Evolutionary conservation across 2,113 vertebrate genomes (phyloP).

Genomic region (Rhabdomys dilectus): DNA sequence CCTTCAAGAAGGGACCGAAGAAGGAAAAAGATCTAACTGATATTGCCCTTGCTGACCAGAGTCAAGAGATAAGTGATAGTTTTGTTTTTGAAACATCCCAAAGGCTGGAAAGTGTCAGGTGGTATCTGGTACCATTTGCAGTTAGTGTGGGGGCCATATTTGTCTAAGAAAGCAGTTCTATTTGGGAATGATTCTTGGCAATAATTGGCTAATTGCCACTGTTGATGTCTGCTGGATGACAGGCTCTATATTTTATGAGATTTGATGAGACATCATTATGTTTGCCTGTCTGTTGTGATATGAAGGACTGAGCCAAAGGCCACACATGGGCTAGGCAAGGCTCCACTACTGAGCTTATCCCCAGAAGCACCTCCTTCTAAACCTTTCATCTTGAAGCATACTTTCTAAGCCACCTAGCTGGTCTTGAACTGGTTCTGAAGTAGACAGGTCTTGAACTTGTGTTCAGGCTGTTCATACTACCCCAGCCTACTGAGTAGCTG

Average conservation of each 20-base stretch:
- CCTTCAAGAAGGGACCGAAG: neutral
- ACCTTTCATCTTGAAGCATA: neutral
- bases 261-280: neutral
- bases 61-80: neutral
- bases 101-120: neutral
- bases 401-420: neutral
- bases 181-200: neutral
- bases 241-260: neutral
- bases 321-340: neutral
- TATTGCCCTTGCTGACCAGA: neutral
- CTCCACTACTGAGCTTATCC: neutral
- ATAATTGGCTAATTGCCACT: neutral
- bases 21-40: neutral
- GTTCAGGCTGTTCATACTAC: neutral
- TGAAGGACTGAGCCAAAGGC: neutral
- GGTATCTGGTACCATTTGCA: neutral
- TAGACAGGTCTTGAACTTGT: neutral
- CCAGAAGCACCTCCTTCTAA: neutral
- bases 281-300: neutral
- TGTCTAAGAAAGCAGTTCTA: neutral
- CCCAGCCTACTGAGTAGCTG: neutral
- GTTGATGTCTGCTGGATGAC: neutral
- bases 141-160: neutral
- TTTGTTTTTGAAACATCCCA: neutral
- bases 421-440: neutral